These are phyloP conservation scores for Parnassius orleans DNA, from an alignment of 2,888 invertebrate species.

Conservation along the genomic window DNA sequence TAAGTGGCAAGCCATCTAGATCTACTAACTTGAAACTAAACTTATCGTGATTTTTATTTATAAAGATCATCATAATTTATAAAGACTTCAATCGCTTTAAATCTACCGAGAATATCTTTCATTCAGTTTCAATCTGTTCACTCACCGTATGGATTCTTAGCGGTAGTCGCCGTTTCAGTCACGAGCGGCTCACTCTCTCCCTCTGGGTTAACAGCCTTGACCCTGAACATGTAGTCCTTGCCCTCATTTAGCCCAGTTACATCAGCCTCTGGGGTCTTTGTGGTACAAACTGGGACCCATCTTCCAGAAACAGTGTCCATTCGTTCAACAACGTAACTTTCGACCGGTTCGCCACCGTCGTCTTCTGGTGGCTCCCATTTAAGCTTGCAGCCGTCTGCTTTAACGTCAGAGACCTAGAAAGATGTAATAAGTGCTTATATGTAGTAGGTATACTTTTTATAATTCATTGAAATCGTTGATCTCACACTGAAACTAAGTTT, in stretches of 20 bases:
- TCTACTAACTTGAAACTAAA: too few relatives aligned
- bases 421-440: neutral
- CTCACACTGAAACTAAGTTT: too few relatives aligned
- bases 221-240: conserved; percentile 98
- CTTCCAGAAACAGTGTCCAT: conserved; percentile 96
- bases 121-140: conserved; percentile 15
- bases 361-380: conserved; percentile 98
- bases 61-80: too few relatives aligned
- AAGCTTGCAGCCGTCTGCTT: conserved; percentile 94
- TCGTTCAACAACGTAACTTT: conserved; percentile 96
- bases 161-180: conserved; percentile 93
- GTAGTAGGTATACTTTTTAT: too few relatives aligned
- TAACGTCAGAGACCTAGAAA: conserved; percentile 87
- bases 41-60: too few relatives aligned
- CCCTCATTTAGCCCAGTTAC: conserved; percentile 96
- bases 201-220: conserved; percentile 97
- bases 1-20: too few relatives aligned
- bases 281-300: conserved; percentile 94
- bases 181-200: conserved; percentile 98
- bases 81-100: too few relatives aligned
- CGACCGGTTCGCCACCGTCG: conserved; percentile 96
- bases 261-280: conserved; percentile 87
- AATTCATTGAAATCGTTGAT: too few relatives aligned
- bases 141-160: conserved; percentile 97
- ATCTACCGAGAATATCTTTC: neutral